Evolutionary conservation across 2,797 vertebrate species (phyloP).

Genomic region (Anguilla megastoma): DNA sequence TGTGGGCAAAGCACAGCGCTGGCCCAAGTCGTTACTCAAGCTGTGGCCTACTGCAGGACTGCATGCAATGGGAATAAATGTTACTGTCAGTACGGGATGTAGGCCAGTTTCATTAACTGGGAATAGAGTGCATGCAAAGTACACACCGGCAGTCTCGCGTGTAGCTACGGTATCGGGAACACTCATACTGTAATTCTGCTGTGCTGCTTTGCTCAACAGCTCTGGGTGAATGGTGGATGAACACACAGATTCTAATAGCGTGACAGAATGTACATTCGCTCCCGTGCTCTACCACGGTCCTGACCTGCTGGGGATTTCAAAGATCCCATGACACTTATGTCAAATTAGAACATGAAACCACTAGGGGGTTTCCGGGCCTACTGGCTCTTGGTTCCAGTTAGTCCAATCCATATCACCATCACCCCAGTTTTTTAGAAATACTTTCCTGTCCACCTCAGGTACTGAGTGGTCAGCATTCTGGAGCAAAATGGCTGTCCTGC

Average conservation of each 20-base stretch:
- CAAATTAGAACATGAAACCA: neutral
- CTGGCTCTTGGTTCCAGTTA: neutral
- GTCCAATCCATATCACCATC: neutral
- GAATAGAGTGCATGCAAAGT: neutral
- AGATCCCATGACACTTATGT: neutral
- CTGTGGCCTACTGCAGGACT: neutral
- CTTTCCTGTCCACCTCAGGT: neutral
- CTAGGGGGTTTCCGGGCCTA: neutral
- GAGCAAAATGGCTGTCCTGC: neutral
- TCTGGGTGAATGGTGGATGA: neutral
- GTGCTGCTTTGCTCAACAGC: neutral
- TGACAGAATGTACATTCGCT: neutral
- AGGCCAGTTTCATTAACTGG: neutral
- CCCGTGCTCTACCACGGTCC: neutral
- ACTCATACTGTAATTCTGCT: neutral
- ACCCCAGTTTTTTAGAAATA: neutral
- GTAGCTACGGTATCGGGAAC: neutral
- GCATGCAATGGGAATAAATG: slow-evolving; percentile 21
- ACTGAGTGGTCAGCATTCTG: neutral
- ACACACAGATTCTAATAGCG: neutral
- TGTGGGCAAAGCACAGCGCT: neutral
- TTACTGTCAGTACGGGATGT: slow-evolving; percentile 18
- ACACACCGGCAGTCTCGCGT: neutral
- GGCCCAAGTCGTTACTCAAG: slow-evolving; percentile 6
- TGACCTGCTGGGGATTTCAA: neutral